Conservation (phyloP, 2,888 invertebrate genomes). For the Ormyrus nitidulus region DNA sequence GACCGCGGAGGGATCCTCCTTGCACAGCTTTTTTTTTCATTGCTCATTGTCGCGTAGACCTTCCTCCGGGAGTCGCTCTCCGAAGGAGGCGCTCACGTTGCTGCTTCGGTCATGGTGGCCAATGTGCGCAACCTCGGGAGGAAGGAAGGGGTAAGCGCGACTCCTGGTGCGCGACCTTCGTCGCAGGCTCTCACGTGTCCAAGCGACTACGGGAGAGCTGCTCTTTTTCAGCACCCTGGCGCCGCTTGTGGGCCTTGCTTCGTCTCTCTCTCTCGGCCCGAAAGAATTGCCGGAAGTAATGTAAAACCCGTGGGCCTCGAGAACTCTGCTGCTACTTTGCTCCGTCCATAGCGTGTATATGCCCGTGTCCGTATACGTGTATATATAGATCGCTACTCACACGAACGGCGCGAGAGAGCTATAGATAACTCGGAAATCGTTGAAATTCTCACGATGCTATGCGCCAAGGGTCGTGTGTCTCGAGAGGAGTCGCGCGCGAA, state of each 20-base stretch:
- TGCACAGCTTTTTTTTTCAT: no score
- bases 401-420: conserved; percentile 51
- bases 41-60: no score
- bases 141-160: background rate
- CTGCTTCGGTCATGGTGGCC: background rate
- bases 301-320: conserved; percentile 68
- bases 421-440: conserved; percentile 66
- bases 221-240: background rate
- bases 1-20: no score
- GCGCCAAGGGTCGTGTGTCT: conserved; percentile 18
- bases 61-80: no score
- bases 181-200: conserved; percentile 44
- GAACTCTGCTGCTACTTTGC: conserved; percentile 12
- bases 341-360: conserved; percentile 7
- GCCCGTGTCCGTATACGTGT: background rate
- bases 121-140: background rate
- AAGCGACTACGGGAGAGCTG: background rate
- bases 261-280: background rate
- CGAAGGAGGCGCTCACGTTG: conserved; percentile 1
- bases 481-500: background rate
- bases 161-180: conserved; percentile 49
- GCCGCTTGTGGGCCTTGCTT: background rate
- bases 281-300: conserved; percentile 75
- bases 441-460: conserved; percentile 59
- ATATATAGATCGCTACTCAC: conserved; percentile 34